These are phyloP conservation scores for Cephus sareptanus DNA, from an alignment of 2,888 invertebrate species.

Conservation along the genomic window DNA sequence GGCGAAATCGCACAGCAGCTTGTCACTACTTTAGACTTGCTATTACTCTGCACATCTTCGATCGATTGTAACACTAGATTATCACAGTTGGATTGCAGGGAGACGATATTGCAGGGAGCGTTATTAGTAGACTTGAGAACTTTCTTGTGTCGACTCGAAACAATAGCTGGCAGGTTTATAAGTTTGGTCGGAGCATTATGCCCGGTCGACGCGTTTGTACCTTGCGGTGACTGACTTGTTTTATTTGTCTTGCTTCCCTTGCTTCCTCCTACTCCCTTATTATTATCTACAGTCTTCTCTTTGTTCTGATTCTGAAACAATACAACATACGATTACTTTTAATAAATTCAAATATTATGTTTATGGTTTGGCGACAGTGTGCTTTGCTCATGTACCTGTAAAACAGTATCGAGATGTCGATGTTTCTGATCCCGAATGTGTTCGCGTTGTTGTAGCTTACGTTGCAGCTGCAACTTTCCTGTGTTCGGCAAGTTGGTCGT, in stretches of 20 bases:
- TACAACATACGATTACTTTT: no score
- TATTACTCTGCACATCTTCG: slow-evolving; percentile 47
- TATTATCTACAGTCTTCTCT: slow-evolving; percentile 52
- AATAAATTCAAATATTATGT: no score
- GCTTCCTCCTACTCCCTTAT: slow-evolving; percentile 36
- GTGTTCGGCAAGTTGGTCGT: slow-evolving; percentile 40
- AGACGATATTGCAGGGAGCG: slow-evolving; percentile 44
- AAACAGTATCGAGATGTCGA: slow-evolving; percentile 45
- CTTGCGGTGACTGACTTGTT: slow-evolving; percentile 54
- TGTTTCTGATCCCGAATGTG: slow-evolving; percentile 74
- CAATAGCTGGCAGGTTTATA: slow-evolving; percentile 31
- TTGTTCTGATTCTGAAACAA: slow-evolving; percentile 48
- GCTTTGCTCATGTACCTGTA: slow-evolving; percentile 37
- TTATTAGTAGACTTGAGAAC: slow-evolving; percentile 39
- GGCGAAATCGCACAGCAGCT: slow-evolving; percentile 37
- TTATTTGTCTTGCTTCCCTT: slow-evolving; percentile 55
- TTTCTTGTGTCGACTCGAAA: slow-evolving; percentile 49
- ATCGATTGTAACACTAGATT: slow-evolving; percentile 55
- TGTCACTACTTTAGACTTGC: slow-evolving; percentile 41
- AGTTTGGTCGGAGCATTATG: slow-evolving; percentile 37
- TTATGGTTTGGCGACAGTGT: no score
- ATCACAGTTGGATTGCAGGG: slow-evolving; percentile 63
- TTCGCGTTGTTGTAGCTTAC: slow-evolving; percentile 77
- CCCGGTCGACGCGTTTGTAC: slow-evolving; percentile 40
- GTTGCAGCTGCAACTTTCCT: slow-evolving; percentile 70